Conservation (phyloP, 2,888 invertebrate genomes). For the Calephelis perditalis region DNA sequence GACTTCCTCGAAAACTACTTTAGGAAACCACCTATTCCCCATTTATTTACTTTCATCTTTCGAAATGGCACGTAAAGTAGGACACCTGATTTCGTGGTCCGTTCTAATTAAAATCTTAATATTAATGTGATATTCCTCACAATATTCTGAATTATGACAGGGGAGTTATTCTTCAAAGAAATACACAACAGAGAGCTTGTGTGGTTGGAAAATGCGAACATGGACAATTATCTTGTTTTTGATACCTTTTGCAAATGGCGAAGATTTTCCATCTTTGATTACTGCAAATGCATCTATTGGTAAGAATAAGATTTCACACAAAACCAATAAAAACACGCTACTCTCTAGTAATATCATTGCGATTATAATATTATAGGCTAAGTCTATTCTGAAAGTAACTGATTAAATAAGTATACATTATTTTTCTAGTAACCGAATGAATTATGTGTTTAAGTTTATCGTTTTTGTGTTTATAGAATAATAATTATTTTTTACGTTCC, state of each 20-base stretch:
- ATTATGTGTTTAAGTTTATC: no score
- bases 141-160: conserved; percentile 53
- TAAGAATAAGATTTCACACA: conserved; percentile 66
- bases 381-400: no score
- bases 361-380: no score
- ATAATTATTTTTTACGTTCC: background rate
- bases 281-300: conserved; percentile 86
- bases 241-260: conserved; percentile 42
- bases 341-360: no score
- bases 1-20: conserved; percentile 25
- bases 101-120: conserved; percentile 44
- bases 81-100: conserved; percentile 20
- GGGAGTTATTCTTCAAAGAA: conserved; percentile 33
- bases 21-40: conserved; percentile 27
- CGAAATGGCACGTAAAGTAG: conserved; percentile 5
- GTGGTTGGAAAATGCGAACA: conserved; percentile 46
- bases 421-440: no score
- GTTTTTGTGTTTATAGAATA: no score
- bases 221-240: conserved; percentile 42
- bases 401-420: no score
- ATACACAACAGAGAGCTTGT: conserved; percentile 33
- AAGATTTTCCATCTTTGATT: conserved; percentile 85
- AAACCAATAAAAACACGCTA: background rate
- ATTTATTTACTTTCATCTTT: conserved; percentile 28
- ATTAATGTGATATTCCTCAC: conserved; percentile 22